Evolutionary conservation across 1,140 invertebrate species (phyloP).

Genomic region (Drosophila bocki): DNA sequence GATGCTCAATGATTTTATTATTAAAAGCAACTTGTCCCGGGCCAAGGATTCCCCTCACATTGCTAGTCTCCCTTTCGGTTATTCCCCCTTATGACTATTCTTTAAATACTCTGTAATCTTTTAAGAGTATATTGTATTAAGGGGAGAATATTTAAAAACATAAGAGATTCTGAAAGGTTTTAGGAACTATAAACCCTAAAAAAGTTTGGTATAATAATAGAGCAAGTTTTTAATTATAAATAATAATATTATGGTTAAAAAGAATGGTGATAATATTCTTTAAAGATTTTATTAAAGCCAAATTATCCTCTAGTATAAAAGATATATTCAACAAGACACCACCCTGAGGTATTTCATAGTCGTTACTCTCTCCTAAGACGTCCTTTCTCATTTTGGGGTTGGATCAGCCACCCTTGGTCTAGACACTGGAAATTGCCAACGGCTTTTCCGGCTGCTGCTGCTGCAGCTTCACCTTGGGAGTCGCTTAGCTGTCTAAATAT

Average conservation of each 20-base stretch:
- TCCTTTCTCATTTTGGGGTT: constrained; percentile 33
- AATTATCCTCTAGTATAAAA: background rate
- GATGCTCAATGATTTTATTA: constrained; percentile 84
- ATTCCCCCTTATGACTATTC: constrained; percentile 4
- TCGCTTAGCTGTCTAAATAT: constrained; percentile 84
- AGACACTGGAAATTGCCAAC: constrained; percentile 71
- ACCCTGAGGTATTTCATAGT: background rate
- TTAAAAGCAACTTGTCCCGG: constrained; percentile 79
- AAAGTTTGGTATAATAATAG: too few relatives aligned
- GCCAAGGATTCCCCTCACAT: constrained; percentile 31
- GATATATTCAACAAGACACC: background rate
- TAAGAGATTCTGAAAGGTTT: too few relatives aligned
- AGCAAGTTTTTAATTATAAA: too few relatives aligned
- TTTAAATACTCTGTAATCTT: background rate
- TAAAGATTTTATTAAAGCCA: background rate
- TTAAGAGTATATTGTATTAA: background rate
- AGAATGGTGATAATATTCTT: too few relatives aligned
- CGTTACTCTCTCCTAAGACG: fast-evolving
- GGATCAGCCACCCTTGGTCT: constrained; percentile 41
- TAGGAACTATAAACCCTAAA: too few relatives aligned
- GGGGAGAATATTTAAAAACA: background rate
- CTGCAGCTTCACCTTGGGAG: constrained; percentile 73
- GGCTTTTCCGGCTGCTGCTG: constrained; percentile 46
- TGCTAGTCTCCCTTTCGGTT: constrained; percentile 3
- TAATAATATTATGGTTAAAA: too few relatives aligned